These are phyloP conservation scores for Coecobrya sp. DNA, from an alignment of 2,888 invertebrate species.

Conservation along the genomic window DNA sequence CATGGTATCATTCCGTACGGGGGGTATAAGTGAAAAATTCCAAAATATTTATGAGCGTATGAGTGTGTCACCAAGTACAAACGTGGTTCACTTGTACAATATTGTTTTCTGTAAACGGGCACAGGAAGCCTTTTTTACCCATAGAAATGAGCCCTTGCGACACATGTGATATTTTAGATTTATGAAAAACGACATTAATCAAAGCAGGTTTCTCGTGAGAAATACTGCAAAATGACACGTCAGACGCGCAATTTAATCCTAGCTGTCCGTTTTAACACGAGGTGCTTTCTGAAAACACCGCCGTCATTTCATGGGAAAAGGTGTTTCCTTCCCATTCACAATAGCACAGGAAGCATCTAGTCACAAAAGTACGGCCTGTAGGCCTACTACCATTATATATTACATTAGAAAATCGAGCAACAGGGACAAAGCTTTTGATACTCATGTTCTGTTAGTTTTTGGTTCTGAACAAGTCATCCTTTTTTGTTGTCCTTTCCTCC, in stretches of 20 bases:
- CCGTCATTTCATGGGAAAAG: conserved; percentile 8
- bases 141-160: conserved; percentile 15
- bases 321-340: conserved; percentile 38
- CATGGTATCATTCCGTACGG: neutral
- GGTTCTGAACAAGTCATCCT: conserved; percentile 26
- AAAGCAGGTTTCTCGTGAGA: conserved; percentile 35
- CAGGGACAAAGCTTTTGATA: conserved; percentile 5
- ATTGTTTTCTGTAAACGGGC: neutral
- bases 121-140: neutral
- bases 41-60: neutral
- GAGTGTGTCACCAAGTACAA: neutral
- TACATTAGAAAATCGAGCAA: conserved; percentile 20
- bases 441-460: neutral
- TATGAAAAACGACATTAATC: conserved; percentile 49
- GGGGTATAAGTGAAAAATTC: neutral
- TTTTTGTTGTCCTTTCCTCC: conserved; percentile 45
- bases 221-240: conserved; percentile 19
- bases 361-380: no score
- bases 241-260: conserved; percentile 52
- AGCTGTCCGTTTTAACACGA: conserved; percentile 35
- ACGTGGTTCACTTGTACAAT: neutral
- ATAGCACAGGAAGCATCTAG: conserved; percentile 32
- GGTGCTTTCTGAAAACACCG: neutral
- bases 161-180: conserved; percentile 38
- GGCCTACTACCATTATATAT: neutral